phyloP scores from a whole-genome alignment of 1,140 invertebrate genomes.

The Lepidurus arcticus region DNA sequence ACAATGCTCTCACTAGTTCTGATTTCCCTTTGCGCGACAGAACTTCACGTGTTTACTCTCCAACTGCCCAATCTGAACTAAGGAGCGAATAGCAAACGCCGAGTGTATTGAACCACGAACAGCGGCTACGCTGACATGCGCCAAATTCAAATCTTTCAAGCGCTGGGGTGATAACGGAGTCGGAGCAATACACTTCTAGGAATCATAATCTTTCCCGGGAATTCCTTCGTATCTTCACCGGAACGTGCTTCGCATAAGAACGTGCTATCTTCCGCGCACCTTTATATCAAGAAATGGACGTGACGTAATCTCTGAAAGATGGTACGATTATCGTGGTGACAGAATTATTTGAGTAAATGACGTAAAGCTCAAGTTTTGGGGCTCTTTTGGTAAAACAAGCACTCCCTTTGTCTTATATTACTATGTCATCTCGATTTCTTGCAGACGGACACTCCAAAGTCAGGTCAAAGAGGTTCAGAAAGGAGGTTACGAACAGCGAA shows the following conservation, averaged over 20 bases:
- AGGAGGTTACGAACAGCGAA: slow-evolving; percentile 10
- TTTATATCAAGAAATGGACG: not conserved
- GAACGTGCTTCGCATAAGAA: not conserved
- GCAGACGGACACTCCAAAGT: slow-evolving; percentile 21
- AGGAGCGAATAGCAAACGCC: slow-evolving; percentile 2
- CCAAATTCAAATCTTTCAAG: not conserved
- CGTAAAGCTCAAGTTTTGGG: not conserved
- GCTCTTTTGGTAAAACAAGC: slow-evolving; percentile 18
- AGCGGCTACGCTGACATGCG: not conserved
- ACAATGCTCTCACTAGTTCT: not conserved
- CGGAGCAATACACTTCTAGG: not conserved
- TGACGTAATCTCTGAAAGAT: not conserved
- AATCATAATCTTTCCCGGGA: not conserved
- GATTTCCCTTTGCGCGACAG: not conserved
- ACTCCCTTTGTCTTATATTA: slow-evolving; percentile 22
- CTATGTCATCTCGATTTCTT: not conserved
- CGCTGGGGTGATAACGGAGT: not conserved
- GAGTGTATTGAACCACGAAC: not conserved
- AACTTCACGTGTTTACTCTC: slow-evolving; percentile 13
- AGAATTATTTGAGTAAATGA: not conserved
- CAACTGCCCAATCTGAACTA: slow-evolving; percentile 17
- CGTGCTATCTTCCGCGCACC: not conserved
- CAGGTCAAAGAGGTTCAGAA: slow-evolving; percentile 7
- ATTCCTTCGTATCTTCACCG: not conserved
- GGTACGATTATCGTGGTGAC: not conserved